Percentiles rank a stretch among this genome's conserved stretches.
phyloP scores from a whole-genome alignment of 1,140 invertebrate species.

The Panulirus ornatus region DNA sequence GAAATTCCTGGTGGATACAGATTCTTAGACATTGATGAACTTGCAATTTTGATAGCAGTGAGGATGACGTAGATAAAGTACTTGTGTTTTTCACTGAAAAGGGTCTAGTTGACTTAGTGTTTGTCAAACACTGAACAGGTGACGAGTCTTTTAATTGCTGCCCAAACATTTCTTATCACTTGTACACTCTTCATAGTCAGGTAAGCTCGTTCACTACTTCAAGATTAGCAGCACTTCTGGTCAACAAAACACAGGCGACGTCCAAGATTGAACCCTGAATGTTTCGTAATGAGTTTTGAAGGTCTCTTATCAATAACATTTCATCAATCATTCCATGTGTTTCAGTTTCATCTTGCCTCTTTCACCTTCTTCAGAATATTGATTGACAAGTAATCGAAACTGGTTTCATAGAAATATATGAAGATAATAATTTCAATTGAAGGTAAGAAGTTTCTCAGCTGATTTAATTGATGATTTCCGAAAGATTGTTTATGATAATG shows the following conservation, averaged over 20 bases:
- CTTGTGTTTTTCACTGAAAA: slow-evolving; percentile 1
- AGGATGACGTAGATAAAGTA: slow-evolving; percentile 1
- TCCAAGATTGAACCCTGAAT: too few species aligned
- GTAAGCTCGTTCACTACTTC: not conserved
- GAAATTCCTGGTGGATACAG: slow-evolving; percentile 36
- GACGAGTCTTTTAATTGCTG: slow-evolving; percentile 12
- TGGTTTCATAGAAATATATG: too few species aligned
- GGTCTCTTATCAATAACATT: too few species aligned
- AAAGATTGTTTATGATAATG: not conserved
- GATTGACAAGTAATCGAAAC: not conserved
- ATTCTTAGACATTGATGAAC: slow-evolving; percentile 10
- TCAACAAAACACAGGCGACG: not conserved
- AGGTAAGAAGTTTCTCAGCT: not conserved
- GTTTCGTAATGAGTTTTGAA: too few species aligned
- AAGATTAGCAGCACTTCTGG: not conserved
- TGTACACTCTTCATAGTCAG: slow-evolving; percentile 31
- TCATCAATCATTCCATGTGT: not conserved
- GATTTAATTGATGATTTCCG: not conserved
- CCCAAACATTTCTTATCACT: not conserved
- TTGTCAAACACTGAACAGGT: slow-evolving; percentile 2
- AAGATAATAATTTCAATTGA: not conserved
- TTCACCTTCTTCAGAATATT: not conserved
- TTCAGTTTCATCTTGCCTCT: not conserved
- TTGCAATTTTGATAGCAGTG: slow-evolving; percentile 12
- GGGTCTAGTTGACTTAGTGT: not conserved